Conservation (phyloP, 2,113 vertebrate genomes). For the Girardinichthys multiradiatus region DNA sequence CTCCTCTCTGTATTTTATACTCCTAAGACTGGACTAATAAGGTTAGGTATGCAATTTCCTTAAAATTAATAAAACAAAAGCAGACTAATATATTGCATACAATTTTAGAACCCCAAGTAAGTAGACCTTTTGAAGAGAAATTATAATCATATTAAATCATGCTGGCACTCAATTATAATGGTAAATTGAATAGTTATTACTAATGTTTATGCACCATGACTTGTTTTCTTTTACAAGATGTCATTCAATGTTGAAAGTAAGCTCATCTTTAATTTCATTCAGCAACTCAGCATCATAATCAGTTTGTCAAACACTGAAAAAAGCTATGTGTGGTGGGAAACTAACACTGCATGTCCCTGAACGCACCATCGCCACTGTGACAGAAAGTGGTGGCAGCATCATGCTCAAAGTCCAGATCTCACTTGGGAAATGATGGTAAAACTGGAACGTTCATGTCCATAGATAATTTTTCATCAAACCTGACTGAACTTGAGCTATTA, state of each 20-base stretch:
- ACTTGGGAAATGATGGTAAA: too few relatives aligned
- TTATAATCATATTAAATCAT: constrained; percentile 50
- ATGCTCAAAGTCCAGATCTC: background rate
- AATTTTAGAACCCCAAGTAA: constrained; percentile 47
- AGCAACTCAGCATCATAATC: constrained; percentile 39
- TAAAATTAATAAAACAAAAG: constrained; percentile 57
- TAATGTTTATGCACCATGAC: constrained; percentile 8
- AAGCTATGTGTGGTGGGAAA: too few relatives aligned
- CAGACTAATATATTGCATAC: constrained; percentile 25
- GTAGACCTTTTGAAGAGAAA: constrained; percentile 53
- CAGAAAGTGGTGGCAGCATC: background rate
- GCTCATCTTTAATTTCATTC: constrained; percentile 30
- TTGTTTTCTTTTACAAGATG: constrained; percentile 44
- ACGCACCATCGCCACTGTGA: too few relatives aligned
- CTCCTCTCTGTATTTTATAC: constrained; percentile 21
- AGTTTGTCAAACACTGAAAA: constrained; percentile 19
- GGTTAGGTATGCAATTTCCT: constrained; percentile 44
- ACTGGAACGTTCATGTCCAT: background rate
- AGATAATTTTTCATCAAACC: background rate
- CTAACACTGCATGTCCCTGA: too few relatives aligned
- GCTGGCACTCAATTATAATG: constrained; percentile 41
- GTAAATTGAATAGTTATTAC: constrained; percentile 51
- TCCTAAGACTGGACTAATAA: constrained; percentile 17
- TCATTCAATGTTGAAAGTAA: constrained; percentile 32
- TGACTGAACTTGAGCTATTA: background rate